Evolutionary conservation across 2,888 invertebrate genomes (phyloP).

Genomic region (Synergus gifuensis): DNA sequence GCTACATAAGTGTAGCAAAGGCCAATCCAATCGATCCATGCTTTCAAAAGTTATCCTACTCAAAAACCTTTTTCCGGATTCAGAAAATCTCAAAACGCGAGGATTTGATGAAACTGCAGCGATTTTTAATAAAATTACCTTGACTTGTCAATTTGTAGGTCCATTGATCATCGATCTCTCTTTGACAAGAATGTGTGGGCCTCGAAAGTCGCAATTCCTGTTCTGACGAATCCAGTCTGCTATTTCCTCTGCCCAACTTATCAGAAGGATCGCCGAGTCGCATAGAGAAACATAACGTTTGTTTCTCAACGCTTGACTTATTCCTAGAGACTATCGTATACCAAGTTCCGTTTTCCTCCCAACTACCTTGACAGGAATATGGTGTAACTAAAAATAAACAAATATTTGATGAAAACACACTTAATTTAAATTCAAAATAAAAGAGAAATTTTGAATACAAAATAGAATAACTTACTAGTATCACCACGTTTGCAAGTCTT

Average conservation of each 20-base stretch:
- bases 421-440: background rate
- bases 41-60: too few relatives aligned
- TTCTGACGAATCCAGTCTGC: constrained; percentile 61
- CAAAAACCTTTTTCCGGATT: too few relatives aligned
- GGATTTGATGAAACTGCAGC: too few relatives aligned
- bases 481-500: constrained; percentile 71
- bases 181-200: constrained; percentile 70
- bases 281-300: constrained; percentile 74
- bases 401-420: background rate
- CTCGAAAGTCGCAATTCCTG: constrained; percentile 71
- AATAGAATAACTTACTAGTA: constrained; percentile 59
- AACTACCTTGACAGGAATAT: constrained; percentile 87
- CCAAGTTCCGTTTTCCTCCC: constrained; percentile 83
- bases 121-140: constrained; percentile 61
- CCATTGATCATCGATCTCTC: constrained; percentile 64
- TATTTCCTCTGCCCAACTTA: constrained; percentile 63
- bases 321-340: constrained; percentile 83
- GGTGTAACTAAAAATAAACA: constrained; percentile 76
- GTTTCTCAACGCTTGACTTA: constrained; percentile 60
- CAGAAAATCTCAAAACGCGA: too few relatives aligned
- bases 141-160: constrained; percentile 70
- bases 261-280: constrained; percentile 62
- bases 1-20: too few relatives aligned
- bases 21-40: too few relatives aligned
- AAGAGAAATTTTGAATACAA: background rate